These are phyloP conservation scores for Orthosia incerta DNA, from an alignment of 2,888 invertebrate species.

Conservation along the genomic window DNA sequence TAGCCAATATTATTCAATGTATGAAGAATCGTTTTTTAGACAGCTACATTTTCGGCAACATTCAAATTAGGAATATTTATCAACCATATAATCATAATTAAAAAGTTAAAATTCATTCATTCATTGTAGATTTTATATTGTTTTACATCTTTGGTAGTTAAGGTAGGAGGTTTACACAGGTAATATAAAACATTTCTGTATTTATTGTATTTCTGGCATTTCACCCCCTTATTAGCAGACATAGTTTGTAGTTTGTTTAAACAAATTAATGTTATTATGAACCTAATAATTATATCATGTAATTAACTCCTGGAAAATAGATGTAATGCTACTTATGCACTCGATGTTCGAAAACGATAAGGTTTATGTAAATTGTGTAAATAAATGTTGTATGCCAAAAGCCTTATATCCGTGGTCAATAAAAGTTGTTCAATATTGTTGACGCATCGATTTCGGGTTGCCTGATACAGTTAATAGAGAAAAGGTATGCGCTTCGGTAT, in stretches of 20 bases:
- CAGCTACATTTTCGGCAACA: not conserved
- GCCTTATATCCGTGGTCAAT: not conserved
- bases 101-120: slow-evolving; percentile 17
- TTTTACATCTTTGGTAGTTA: not conserved
- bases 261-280: slow-evolving; percentile 29
- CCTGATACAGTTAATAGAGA: not conserved
- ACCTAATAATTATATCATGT: not conserved
- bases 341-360: slow-evolving; percentile 23
- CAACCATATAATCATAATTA: not conserved
- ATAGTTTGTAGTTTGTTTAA: slow-evolving; percentile 27
- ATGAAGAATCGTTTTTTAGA: slow-evolving; percentile 13
- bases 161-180: not conserved
- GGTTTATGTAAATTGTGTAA: slow-evolving; percentile 41
- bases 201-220: slow-evolving; percentile 26
- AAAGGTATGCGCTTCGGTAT: not conserved
- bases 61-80: slow-evolving; percentile 5
- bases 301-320: slow-evolving; percentile 8
- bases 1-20: slow-evolving; percentile 1
- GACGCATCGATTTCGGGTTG: no score
- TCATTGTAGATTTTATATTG: slow-evolving; percentile 29
- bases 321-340: slow-evolving; percentile 20
- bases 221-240: slow-evolving; percentile 4
- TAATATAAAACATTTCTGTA: slow-evolving; percentile 7
- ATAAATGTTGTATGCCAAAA: slow-evolving; percentile 41
- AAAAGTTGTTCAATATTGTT: not conserved